Evolutionary conservation across 2,797 vertebrate species (phyloP), one percentile per base, ranked within the genome.

Genomic region (Austrolebias charrua): DNA sequence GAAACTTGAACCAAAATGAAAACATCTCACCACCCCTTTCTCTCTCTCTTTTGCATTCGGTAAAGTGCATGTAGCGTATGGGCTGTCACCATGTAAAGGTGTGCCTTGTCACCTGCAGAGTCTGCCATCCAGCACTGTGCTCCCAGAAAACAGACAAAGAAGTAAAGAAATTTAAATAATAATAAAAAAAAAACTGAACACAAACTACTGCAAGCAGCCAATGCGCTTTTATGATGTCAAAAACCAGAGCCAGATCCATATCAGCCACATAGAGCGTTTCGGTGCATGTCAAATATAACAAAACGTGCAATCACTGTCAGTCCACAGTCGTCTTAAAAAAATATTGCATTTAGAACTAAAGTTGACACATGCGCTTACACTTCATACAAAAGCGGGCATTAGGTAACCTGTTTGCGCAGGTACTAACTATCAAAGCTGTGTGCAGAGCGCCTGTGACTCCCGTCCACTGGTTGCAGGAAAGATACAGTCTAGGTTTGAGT

Each of bases 201-300:
- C 76, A 83, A 66, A 83, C 71, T 71, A 81, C 86, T 82, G 89
- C 90, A 83, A 90, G 86, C 83, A 86, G 86, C 89, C 87, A 89
- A 83, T 75, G 88, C 79, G 76, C 86, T 91, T 90, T 85, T 80
- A 91, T 92, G 91, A 93, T 93, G 92, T 93, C 91, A 93, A 88
- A 24, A 90, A 82, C 86, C 81, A 78, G 88, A 82, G 79, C 83
- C 81, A 81, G 81, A 82, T 86, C 79, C 86, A 84, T 74, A 52
- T 83, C 84, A 80, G 72, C 75, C 18, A 51, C 49, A 29, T 80
- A 78, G 78, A 86, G 80, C 87, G 85, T 80, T 85, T 82, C 75
- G 81, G 69, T 76, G 84, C 86, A 84, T 85, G 84, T 86, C 78
- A 76, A 76, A 58, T 60, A 74, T 31, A 66, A 76, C 65, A 69